Evolutionary conservation across 1,140 invertebrate species (phyloP).

Genomic region (Bemisia tabaci): DNA sequence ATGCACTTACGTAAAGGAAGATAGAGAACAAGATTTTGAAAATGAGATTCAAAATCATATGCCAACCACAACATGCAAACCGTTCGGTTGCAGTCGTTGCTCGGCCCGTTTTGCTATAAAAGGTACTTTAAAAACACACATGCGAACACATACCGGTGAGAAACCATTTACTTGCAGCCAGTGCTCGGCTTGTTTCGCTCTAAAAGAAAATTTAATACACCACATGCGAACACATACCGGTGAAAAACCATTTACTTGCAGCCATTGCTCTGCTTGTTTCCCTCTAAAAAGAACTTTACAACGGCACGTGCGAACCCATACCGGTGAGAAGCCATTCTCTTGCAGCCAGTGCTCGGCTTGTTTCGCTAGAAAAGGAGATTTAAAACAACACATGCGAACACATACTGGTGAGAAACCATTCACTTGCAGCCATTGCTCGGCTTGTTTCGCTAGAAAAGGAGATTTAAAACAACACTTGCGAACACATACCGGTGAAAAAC

Average conservation of each 20-base stretch:
- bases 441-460: too few species aligned
- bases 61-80: too few species aligned
- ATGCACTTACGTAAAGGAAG: too few species aligned
- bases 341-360: slow-evolving; percentile 14
- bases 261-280: slow-evolving; percentile 34
- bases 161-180: slow-evolving; percentile 29
- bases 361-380: slow-evolving; percentile 50
- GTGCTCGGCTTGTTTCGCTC: slow-evolving; percentile 68
- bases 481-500: too few species aligned
- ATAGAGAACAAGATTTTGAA: too few species aligned
- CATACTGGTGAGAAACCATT: slow-evolving; percentile 19
- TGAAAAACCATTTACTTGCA: slow-evolving; percentile 28
- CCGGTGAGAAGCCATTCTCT: slow-evolving; percentile 16
- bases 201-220: slow-evolving; percentile 25
- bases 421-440: slow-evolving; percentile 13
- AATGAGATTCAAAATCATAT: too few species aligned
- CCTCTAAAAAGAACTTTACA: slow-evolving; percentile 16
- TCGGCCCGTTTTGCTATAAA: slow-evolving; percentile 36
- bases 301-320: slow-evolving; percentile 15
- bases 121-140: slow-evolving; percentile 35
- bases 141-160: slow-evolving; percentile 37
- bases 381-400: slow-evolving; percentile 47
- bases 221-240: slow-evolving; percentile 19
- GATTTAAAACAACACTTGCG: too few species aligned
- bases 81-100: slow-evolving; percentile 45